These are phyloP conservation scores for Tipula lateralis DNA, from an alignment of 2,888 invertebrate genomes.

Conservation along the genomic window DNA sequence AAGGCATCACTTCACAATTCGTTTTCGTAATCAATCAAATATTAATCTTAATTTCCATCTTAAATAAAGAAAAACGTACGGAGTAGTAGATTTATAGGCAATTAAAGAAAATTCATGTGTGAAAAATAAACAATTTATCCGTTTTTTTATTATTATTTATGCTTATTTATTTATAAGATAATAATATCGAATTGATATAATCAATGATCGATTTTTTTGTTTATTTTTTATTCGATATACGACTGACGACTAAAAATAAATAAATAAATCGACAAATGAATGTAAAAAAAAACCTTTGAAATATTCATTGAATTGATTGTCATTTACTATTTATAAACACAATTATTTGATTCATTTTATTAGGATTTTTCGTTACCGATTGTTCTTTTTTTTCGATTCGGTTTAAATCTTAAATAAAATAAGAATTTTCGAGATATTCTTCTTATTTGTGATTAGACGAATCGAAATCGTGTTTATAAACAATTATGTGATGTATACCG, in stretches of 20 bases:
- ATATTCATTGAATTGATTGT: background rate
- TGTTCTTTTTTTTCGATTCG: background rate
- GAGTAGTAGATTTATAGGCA: background rate
- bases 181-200: background rate
- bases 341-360: slow-evolving; percentile 6
- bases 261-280: background rate
- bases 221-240: background rate
- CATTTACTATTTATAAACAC: slow-evolving; percentile 19
- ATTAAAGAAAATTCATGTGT: slow-evolving; percentile 24
- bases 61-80: background rate
- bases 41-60: slow-evolving; percentile 19
- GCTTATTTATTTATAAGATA: background rate
- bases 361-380: background rate
- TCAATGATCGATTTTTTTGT: background rate
- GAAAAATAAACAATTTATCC: slow-evolving; percentile 24
- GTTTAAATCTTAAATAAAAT: background rate
- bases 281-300: background rate
- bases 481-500: too few species aligned
- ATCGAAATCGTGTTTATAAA: background rate
- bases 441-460: background rate
- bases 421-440: background rate
- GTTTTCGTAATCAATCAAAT: slow-evolving; percentile 11
- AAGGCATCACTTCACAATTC: background rate
- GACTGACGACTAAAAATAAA: background rate
- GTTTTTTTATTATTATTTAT: slow-evolving; percentile 24